Conservation (phyloP, 2,888 invertebrate species). For the Acanthopleura granulata region DNA sequence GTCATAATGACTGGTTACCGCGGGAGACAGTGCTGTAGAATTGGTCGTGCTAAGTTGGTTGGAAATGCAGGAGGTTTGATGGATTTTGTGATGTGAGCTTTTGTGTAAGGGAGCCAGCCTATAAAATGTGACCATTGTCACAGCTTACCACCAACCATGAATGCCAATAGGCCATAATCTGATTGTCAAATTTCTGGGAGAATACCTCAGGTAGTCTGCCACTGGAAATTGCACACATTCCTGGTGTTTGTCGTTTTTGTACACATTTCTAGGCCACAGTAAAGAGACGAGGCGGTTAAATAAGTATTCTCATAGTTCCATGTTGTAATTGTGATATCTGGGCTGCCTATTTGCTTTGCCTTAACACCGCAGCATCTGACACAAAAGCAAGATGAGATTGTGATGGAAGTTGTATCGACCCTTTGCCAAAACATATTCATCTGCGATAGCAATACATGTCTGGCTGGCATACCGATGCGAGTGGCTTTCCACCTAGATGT, state of each 20-base stretch:
- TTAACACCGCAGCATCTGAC: not conserved
- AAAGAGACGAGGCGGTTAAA: not conserved
- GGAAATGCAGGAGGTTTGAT: not conserved
- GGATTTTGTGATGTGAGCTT: not conserved
- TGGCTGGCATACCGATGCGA: too few species aligned
- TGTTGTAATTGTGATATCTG: not conserved
- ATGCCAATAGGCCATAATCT: constrained; percentile 8
- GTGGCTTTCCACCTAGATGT: too few species aligned
- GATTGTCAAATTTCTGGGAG: constrained; percentile 6
- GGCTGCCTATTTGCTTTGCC: not conserved
- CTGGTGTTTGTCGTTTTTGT: too few species aligned
- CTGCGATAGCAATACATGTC: too few species aligned
- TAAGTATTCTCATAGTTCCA: not conserved
- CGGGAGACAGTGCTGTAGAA: too few species aligned
- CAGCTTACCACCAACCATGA: not conserved
- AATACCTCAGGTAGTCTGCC: not conserved
- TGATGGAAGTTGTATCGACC: too few species aligned
- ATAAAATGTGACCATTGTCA: not conserved
- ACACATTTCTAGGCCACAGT: too few species aligned
- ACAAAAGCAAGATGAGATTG: not conserved
- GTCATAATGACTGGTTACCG: too few species aligned
- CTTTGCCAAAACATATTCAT: too few species aligned
- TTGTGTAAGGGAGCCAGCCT: not conserved
- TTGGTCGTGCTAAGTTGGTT: not conserved
- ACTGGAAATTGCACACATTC: too few species aligned